These are phyloP conservation scores for Drosophila mauritiana DNA, from an alignment of 1,140 invertebrate genomes.

Conservation along the genomic window DNA sequence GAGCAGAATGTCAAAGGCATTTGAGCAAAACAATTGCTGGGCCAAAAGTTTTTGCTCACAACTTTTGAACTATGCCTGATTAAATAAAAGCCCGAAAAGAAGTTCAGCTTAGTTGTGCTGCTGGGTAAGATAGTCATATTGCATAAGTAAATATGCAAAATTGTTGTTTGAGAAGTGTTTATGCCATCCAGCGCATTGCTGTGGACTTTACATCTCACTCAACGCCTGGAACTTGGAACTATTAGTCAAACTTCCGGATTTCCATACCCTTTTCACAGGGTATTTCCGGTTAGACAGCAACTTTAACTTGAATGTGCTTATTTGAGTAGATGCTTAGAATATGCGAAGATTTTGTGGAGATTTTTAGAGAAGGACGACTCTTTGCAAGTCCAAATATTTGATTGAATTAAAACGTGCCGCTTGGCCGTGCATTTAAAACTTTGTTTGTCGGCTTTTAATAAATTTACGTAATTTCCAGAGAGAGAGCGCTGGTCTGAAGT, in stretches of 20 bases:
- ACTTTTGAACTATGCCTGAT: conserved; percentile 75
- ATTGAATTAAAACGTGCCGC: conserved; percentile 29
- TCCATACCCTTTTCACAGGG: background rate
- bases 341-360: too few relatives aligned
- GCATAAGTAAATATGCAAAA: conserved; percentile 66
- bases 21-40: conserved; percentile 60
- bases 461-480: conserved; percentile 45
- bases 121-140: conserved; percentile 30
- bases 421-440: conserved; percentile 46
- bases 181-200: conserved; percentile 22
- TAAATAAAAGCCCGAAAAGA: conserved; percentile 66
- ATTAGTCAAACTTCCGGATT: background rate
- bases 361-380: background rate
- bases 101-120: conserved; percentile 37
- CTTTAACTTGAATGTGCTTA: too few relatives aligned
- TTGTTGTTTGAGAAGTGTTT: conserved; percentile 49
- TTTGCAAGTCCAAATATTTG: conserved; percentile 25
- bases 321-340: too few relatives aligned
- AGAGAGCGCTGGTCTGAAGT: conserved; percentile 12
- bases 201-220: conserved; percentile 14
- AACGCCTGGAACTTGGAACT: conserved; percentile 21
- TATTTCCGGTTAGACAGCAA: background rate
- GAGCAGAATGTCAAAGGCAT: conserved; percentile 66
- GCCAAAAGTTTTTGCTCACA: conserved; percentile 44
- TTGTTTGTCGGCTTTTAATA: conserved; percentile 64